These are phyloP conservation scores for Botia kubotai DNA, from an alignment of 2,797 vertebrate species.

Conservation along the genomic window DNA sequence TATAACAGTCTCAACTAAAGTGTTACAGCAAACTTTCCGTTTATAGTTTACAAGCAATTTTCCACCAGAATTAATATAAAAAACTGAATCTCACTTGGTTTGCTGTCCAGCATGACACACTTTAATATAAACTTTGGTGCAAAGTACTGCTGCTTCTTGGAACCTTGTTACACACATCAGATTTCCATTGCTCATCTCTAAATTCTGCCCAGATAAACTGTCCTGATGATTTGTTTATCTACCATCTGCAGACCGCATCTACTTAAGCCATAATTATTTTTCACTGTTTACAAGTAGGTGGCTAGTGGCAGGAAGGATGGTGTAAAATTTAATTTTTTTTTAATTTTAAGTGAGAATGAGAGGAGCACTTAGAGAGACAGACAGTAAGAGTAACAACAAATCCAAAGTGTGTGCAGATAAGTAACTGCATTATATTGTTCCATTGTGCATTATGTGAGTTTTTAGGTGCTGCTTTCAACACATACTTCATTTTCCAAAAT, in stretches of 20 bases:
- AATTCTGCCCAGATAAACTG: slow-evolving; percentile 32
- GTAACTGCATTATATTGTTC: slow-evolving; percentile 36
- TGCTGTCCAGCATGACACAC: slow-evolving; percentile 21
- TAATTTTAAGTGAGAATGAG: neutral
- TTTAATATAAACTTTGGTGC: neutral
- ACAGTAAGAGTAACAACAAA: slow-evolving; percentile 27
- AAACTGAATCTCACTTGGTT: slow-evolving; percentile 7
- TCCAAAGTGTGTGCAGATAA: slow-evolving; percentile 41
- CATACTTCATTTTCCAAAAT: no score
- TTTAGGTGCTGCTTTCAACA: no score
- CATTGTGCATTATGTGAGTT: no score
- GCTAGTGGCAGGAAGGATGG: slow-evolving; percentile 35
- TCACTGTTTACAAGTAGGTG: slow-evolving; percentile 43
- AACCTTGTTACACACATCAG: slow-evolving; percentile 25
- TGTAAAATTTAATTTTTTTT: neutral
- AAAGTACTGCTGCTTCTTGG: slow-evolving; percentile 10
- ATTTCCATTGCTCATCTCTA: slow-evolving; percentile 14
- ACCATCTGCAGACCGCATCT: slow-evolving; percentile 35
- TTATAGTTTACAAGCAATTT: slow-evolving; percentile 12
- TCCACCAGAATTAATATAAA: neutral
- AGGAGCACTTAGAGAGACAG: slow-evolving; percentile 1
- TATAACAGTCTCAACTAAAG: no score
- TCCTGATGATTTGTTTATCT: slow-evolving; percentile 38
- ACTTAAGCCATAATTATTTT: slow-evolving; percentile 45
- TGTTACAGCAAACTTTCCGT: neutral